Evolutionary conservation across 2,888 invertebrate genomes (phyloP).

Genomic region (Pediacus dermestoides): DNA sequence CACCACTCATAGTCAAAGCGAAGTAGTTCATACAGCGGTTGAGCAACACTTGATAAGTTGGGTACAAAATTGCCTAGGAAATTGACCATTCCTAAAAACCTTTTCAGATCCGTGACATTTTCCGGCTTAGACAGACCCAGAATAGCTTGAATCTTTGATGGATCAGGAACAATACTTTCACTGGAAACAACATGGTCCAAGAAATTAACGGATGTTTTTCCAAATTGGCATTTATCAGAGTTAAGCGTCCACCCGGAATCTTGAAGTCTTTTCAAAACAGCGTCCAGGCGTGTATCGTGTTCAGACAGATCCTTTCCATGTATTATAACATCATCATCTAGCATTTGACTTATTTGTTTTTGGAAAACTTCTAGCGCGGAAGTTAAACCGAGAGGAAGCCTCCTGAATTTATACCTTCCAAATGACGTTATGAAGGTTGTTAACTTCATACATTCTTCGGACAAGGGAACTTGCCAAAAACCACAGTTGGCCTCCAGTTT

Average conservation of each 20-base stretch:
- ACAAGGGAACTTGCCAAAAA: no score
- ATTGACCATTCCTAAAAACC: slow-evolving; percentile 6
- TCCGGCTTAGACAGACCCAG: background rate
- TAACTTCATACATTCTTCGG: no score
- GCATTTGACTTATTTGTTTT: no score
- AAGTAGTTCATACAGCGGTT: slow-evolving; percentile 12
- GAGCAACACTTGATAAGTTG: slow-evolving; percentile 8
- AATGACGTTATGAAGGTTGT: no score
- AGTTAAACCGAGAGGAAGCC: no score
- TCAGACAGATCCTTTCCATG: background rate
- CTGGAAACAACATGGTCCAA: background rate
- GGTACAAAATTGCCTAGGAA: slow-evolving; percentile 17
- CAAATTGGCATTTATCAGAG: slow-evolving; percentile 1
- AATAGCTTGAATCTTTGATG: background rate
- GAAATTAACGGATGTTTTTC: background rate
- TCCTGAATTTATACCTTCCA: no score
- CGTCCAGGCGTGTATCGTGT: background rate
- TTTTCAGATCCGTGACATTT: background rate
- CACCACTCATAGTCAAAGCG: slow-evolving; percentile 11
- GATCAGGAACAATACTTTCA: background rate
- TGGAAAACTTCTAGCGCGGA: no score
- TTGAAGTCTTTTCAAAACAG: background rate
- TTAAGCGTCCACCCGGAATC: background rate
- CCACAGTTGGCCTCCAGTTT: no score
- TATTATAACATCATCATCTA: slow-evolving; percentile 1